These are phyloP conservation scores for Phaetusa simplex DNA, from an alignment of 2,113 vertebrate genomes.

Conservation along the genomic window DNA sequence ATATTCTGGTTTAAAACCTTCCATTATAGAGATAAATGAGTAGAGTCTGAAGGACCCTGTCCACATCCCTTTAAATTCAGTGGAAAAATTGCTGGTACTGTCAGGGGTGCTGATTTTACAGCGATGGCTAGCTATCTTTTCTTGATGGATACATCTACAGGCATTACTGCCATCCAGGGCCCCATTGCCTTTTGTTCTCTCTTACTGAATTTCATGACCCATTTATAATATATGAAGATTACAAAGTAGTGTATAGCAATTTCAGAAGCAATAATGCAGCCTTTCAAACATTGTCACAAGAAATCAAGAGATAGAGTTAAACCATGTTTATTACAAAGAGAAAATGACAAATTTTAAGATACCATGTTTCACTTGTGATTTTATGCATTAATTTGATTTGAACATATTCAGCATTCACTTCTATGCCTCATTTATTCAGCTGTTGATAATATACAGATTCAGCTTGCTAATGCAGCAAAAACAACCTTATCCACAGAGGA, in stretches of 20 bases:
- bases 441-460: conserved; percentile 28
- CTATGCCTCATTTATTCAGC: conserved; percentile 37
- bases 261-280: not conserved
- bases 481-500: conserved; percentile 47
- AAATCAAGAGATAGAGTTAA: conserved; percentile 10
- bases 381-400: conserved; percentile 22
- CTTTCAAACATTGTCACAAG: not conserved
- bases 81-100: not conserved
- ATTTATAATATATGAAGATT: conserved; percentile 35
- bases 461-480: conserved; percentile 43
- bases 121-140: not conserved
- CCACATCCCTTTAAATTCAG: not conserved
- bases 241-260: not conserved
- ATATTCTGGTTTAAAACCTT: not conserved
- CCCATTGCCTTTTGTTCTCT: conserved; percentile 3
- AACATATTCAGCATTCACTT: conserved; percentile 10
- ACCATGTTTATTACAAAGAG: not conserved
- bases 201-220: conserved; percentile 8
- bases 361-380: not conserved
- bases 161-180: not conserved
- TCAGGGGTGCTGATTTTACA: not conserved
- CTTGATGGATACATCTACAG: not conserved
- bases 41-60: not conserved
- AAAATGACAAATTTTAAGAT: conserved; percentile 20
- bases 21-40: not conserved